phyloP scores from a whole-genome alignment of 2,888 invertebrate species.

The Dascillus cervinus region DNA sequence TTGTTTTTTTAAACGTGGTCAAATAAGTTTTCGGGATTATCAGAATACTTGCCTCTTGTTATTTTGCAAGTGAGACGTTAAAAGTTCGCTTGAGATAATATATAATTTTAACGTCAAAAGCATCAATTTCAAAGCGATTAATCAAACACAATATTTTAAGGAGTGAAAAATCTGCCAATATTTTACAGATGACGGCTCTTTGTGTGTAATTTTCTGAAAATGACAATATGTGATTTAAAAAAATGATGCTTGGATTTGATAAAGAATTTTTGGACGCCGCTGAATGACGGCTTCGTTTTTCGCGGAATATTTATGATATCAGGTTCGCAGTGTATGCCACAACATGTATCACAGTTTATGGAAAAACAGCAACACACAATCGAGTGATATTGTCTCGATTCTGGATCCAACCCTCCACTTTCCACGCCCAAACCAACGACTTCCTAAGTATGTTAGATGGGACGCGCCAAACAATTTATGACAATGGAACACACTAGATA shows the following conservation, averaged over 20 bases:
- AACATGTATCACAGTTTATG: constrained; percentile 24
- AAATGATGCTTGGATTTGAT: too few relatives aligned
- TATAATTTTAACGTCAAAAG: too few relatives aligned
- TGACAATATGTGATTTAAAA: too few relatives aligned
- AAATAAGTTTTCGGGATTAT: too few relatives aligned
- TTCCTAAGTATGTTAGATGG: constrained; percentile 26
- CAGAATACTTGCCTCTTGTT: too few relatives aligned
- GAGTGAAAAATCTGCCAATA: too few relatives aligned
- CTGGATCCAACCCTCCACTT: constrained; percentile 13
- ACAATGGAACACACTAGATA: constrained; percentile 24
- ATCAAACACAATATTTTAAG: too few relatives aligned
- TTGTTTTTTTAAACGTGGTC: constrained; percentile 9
- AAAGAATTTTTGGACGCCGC: constrained; percentile 5
- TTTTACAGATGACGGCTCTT: too few relatives aligned
- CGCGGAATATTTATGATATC: constrained; percentile 23
- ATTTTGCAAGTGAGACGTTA: too few relatives aligned
- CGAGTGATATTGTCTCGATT: constrained; percentile 23
- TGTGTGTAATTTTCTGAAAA: too few relatives aligned
- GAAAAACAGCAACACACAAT: constrained; percentile 23
- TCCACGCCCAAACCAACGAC: constrained; percentile 20
- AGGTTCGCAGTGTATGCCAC: constrained; percentile 22
- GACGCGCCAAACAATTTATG: constrained; percentile 24
- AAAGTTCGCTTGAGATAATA: too few relatives aligned
- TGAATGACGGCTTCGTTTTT: constrained; percentile 14
- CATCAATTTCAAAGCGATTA: too few relatives aligned